Base-by-base conservation (phyloP, 2,113 vertebrate species). In the Plecotus auritus region DNA sequence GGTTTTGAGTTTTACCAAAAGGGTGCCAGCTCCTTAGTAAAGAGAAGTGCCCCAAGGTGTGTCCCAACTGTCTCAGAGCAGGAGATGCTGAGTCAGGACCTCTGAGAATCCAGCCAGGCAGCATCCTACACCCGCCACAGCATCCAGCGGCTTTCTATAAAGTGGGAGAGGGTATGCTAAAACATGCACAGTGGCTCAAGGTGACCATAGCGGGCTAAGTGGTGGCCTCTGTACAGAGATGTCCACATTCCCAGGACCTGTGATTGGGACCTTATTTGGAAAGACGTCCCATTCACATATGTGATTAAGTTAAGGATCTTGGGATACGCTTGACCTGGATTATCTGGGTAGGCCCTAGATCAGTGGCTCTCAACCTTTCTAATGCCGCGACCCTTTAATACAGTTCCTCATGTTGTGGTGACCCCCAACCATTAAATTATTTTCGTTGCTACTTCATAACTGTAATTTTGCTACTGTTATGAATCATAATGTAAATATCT, bases 181-280 rank as follows among this genome's bases (percentile, higher is more conserved):
- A 9, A 10, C 7, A 0, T 0, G 16, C 22, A 20, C 28, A 7
- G 14, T 0, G 8, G 17, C 42, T 7, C 6, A 10, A 23, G 37
- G 45, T 1, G 26, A 35, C 37, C 3, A 0, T 2, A 0, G n/a
- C 0, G 9, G 22, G 47, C 30, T 11, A 9, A 6, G 40, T 14
- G 3, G 67, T 0, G 40, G 49, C 32, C 56, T 49, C 84, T 1
- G 9, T 16, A 37, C 10, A 67, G 45, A 51, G 26, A 74, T 1
- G 37, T 49, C 37, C 47, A 28, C 12, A 1, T 18, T 47, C n/a
- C 69, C 4, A 16, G 10, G 49, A 32, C 32, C 23, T 28, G 10
- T 1, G 1, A 8, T 30, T 16, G 20, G 49, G 59, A 35, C 32
- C 32, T 40, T 3, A 35, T 40, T 12, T 64, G 51, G 84, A 73